Evolutionary conservation across 2,113 vertebrate genomes (phyloP), one percentile per base, ranked within the genome.

Genomic region (Nibea albiflora): DNA sequence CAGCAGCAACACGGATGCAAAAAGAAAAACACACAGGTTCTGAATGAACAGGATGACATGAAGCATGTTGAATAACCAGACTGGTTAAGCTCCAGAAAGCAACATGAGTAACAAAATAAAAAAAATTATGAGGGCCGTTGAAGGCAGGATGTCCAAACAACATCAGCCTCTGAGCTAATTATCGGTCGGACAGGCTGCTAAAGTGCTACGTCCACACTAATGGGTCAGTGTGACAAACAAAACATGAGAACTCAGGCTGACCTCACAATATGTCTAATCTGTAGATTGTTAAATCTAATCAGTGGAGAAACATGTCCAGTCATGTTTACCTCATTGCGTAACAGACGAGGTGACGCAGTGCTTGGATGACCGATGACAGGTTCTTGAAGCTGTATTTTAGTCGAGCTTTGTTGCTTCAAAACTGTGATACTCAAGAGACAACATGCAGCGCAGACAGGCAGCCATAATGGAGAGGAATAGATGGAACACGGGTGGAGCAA

Each of bases 201-300:
- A 61, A 70, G 26, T n/a, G 47, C 8, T 17, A 39, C 31, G 44
- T 60, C 19, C 44, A 61, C 24, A 60, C 39, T 64, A 77, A 66
- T 67, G 58, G 76, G 54, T 81, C 78, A 67, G 46, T 62, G 73
- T 90, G 60, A 54, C 56, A 85, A 73, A 63, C 31, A 54, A 76
- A 69, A 61, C 57, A 76, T 3, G 17, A 76, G 60, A 70, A 84
- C 52, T 44, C 42, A 42, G 28, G 15, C 52, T 74, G 66, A 83
- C 42, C 68, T 47, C 58, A 62, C 47, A 72, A 64, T 52, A 46
- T 62, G 70, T 78, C 71, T 71, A 49, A 76, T 81, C 61, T 81
- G 11, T 53, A 67, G 61, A 70, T 71, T 66, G 46, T 53, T 46
- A 68, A 89, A 90, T 89, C 52, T 58, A 65, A 83, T 86, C 72